phyloP scores from a whole-genome alignment of 2,113 vertebrate species.

The Anarrhichthys ocellatus region DNA sequence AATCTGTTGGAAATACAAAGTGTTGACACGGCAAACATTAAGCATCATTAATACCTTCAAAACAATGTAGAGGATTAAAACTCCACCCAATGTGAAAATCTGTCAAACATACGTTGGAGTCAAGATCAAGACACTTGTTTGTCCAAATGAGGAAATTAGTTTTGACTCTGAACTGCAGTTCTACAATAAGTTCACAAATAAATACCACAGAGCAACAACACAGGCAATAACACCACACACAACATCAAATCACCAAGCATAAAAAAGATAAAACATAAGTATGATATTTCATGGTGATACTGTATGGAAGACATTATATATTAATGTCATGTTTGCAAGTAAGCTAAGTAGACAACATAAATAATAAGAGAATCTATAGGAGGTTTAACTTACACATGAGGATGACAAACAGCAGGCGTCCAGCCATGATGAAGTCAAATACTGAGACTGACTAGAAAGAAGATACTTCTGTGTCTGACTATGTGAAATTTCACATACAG shows the following conservation, averaged over 20 bases:
- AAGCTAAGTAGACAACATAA: neutral
- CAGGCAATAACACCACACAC: neutral
- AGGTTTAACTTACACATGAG: conserved; percentile 21
- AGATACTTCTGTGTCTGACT: too few species aligned
- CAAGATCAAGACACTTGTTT: neutral
- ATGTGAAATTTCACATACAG: too few species aligned
- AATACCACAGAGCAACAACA: neutral
- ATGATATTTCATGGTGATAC: too few species aligned
- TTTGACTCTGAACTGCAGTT: neutral
- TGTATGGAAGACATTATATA: neutral
- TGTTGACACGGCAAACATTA: accelerated
- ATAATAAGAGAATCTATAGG: neutral
- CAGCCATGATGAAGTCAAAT: neutral
- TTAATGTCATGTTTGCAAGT: neutral
- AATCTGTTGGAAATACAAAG: conserved; percentile 21
- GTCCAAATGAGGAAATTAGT: neutral
- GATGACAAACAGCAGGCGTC: conserved; percentile 12
- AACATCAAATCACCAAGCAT: neutral
- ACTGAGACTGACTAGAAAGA: too few species aligned
- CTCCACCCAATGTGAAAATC: too few species aligned
- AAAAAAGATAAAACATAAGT: neutral
- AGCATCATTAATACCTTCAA: neutral
- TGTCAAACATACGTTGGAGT: too few species aligned
- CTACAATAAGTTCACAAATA: neutral
- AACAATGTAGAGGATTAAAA: neutral